Evolutionary conservation across 2,888 invertebrate species (phyloP), one percentile per base, ranked within the genome.

Genomic region (Scaptomyza caliginosa): DNA sequence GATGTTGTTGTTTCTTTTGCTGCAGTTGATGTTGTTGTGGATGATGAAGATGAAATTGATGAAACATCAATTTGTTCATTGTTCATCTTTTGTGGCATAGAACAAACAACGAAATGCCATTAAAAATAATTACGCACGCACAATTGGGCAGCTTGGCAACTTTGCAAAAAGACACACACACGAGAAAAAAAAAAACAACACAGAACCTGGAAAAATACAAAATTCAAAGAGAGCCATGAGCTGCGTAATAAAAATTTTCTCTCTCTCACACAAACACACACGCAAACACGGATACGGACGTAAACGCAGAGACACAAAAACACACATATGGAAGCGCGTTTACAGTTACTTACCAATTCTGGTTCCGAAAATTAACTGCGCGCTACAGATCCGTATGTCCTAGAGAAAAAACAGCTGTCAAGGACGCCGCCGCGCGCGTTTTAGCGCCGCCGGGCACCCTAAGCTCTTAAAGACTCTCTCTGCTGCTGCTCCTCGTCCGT

Each of bases 41-140:
- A 62, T 66, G 69, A 46, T 72, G 88, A 49, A 43, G 57, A 65
- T 71, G 74, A 69, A 49, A 67, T 55, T 50, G 80, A 68, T 76
- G 79, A 60, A 56, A 55, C 64, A 62, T 59, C 86, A 88, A 84
- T 76, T 82, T 80, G 84, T 90, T 89, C 90, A 90, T 89, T 88
- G 89, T 85, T 88, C 82, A 82, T 88, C 78, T 88, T 88, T 75
- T 75, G 69, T 76, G 67, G 71, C 75, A 73, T 76, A 63, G 52
- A 64, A 68, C 67, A 69, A 67, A 86, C 68, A 83, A 80, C 77
- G 63, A 72, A 82, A 78, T 79, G 85, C 79, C 79, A 79, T 79
- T 82, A 74, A 84, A 83, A 68, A 68, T 45, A 51, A 45, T 54
- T 26, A 32, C 42, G 43, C 64, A 19, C 45, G 21, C 19, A 32